Conservation (phyloP, 2,888 invertebrate genomes). For the Torymus texanus region DNA sequence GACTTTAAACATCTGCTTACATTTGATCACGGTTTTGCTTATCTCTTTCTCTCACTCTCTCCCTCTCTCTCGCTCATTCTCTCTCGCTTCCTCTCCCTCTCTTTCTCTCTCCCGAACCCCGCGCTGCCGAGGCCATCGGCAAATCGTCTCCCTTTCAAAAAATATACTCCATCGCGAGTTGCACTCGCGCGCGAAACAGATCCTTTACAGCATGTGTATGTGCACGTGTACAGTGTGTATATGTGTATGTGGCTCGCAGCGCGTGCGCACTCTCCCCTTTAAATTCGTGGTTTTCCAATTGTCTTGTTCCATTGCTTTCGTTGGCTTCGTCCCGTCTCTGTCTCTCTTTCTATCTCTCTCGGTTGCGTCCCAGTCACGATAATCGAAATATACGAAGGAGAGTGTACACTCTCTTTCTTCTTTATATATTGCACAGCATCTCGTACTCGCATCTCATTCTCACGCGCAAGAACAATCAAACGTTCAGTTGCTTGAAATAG, state of each 20-base stretch:
- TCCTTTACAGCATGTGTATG: conserved; percentile 30
- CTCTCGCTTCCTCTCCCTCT: background rate
- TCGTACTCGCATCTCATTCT: conserved; percentile 25
- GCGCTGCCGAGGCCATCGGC: conserved; percentile 26
- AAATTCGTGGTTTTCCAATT: conserved; percentile 31
- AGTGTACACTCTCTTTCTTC: conserved; percentile 3
- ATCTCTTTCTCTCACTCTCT: background rate
- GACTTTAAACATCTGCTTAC: conserved; percentile 50
- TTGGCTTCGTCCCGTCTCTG: conserved; percentile 12
- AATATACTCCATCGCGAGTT: conserved; percentile 41
- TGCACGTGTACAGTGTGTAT: background rate
- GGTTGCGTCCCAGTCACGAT: conserved; percentile 23
- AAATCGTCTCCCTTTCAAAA: conserved; percentile 34
- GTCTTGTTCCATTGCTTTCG: background rate
- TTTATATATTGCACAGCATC: conserved; percentile 49
- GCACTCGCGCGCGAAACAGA: conserved; percentile 25
- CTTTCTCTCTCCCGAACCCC: conserved; percentile 5
- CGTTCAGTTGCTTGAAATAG: conserved; percentile 84
- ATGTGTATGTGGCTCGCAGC: conserved; percentile 4
- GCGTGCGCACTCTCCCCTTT: conserved; percentile 15
- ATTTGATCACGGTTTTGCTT: conserved; percentile 53
- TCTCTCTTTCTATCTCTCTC: conserved; percentile 7
- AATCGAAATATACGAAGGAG: conserved; percentile 37
- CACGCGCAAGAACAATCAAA: conserved; percentile 65
- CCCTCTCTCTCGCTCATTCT: conserved; percentile 8